A percentile compares a stretch with the other conserved stretches of the same genome.
Evolutionary conservation across 2,888 invertebrate species (phyloP).

Genomic region (Eupeodes latifasciatus): DNA sequence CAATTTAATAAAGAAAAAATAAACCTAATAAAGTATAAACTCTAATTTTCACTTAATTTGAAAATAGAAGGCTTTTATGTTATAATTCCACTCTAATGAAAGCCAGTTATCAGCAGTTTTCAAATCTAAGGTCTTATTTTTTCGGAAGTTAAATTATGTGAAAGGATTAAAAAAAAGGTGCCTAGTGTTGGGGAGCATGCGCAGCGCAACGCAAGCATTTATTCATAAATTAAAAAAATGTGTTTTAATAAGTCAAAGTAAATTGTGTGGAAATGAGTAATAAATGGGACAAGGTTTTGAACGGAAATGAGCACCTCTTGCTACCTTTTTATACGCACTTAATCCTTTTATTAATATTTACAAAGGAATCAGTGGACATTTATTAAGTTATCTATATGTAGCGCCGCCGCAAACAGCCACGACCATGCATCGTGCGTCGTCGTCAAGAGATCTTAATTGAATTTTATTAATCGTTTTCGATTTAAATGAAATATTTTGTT

Average conservation of each 20-base stretch:
- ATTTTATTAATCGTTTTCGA: conserved; percentile 74
- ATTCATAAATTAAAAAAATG: neutral
- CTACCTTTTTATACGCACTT: neutral
- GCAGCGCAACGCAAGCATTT: conserved; percentile 58
- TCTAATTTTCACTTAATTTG: conserved; percentile 72
- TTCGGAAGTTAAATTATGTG: conserved; percentile 47
- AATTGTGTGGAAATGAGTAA: conserved; percentile 69
- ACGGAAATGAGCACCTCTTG: conserved; percentile 1
- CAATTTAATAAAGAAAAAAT: conserved; percentile 21
- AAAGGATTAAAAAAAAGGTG: conserved; percentile 26
- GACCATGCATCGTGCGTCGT: too few species aligned
- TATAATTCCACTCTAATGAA: conserved; percentile 68
- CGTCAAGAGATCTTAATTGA: conserved; percentile 60
- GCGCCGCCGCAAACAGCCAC: neutral
- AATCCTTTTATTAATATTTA: conserved; percentile 61
- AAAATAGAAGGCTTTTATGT: conserved; percentile 49
- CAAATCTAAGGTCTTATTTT: neutral
- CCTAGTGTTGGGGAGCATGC: conserved; percentile 61
- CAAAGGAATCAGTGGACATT: conserved; percentile 28
- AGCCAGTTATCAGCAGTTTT: conserved; percentile 44
- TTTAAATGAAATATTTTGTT: conserved; percentile 67
- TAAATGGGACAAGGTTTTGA: conserved; percentile 35
- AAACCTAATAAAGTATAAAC: conserved; percentile 17
- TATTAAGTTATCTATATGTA: conserved; percentile 36
- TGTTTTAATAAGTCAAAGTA: conserved; percentile 11